Evolutionary conservation across 37 sponge, comb jelly and placozoan genomes (phyloP).

Genomic region (Theonella swinhoei): DNA sequence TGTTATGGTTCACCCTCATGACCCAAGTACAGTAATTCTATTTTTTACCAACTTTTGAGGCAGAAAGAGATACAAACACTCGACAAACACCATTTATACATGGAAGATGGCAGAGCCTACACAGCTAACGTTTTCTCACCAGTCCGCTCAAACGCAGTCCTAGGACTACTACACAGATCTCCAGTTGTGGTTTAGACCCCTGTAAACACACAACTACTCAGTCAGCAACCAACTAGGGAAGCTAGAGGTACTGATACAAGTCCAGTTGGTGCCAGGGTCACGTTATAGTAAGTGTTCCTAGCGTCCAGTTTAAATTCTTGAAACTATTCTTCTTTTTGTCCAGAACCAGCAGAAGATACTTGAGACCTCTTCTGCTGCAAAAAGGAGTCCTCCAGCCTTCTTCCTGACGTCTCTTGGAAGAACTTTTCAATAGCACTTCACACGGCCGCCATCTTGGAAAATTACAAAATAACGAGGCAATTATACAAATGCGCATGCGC

Average conservation of each 20-base stretch:
- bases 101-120: neutral
- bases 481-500: no score
- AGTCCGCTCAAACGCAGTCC: conserved; percentile 31
- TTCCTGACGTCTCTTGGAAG: no score
- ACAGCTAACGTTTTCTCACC: conserved; percentile 17
- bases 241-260: neutral
- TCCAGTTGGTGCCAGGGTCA: neutral
- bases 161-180: neutral
- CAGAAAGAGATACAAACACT: no score
- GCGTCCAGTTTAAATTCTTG: neutral
- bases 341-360: no score
- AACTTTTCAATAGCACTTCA: no score
- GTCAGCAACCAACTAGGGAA: neutral
- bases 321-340: neutral
- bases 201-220: neutral
- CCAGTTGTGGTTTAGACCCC: neutral
- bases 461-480: no score
- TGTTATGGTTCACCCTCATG: conserved; percentile 22
- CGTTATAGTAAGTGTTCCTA: neutral
- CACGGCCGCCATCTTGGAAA: no score
- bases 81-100: no score
- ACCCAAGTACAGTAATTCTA: neutral
- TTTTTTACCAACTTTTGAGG: no score
- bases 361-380: neutral
- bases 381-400: no score